phyloP scores from a whole-genome alignment of 2,113 vertebrate species.

The Erythrocercus mccallii region DNA sequence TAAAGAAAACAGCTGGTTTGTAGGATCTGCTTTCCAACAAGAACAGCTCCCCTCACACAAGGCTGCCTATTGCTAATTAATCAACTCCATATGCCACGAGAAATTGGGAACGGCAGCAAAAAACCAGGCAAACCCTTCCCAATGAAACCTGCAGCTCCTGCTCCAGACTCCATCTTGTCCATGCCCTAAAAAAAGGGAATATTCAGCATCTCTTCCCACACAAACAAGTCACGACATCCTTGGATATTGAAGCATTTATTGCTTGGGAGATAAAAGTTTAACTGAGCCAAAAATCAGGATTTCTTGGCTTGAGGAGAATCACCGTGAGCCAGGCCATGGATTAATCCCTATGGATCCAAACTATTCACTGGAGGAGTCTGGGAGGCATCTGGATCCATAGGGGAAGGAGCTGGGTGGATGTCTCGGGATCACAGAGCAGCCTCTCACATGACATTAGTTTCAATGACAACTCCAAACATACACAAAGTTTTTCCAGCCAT shows the following conservation, averaged over 20 bases:
- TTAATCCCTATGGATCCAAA: not conserved
- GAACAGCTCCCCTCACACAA: not conserved
- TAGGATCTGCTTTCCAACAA: not conserved
- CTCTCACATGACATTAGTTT: constrained; percentile 10
- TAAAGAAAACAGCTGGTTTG: constrained; percentile 35
- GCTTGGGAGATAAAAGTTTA: not conserved
- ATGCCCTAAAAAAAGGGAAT: not conserved
- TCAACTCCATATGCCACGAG: not conserved
- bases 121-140: not conserved
- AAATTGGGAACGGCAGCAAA: not conserved
- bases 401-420: not conserved
- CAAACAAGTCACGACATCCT: not conserved
- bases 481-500: constrained; percentile 23
- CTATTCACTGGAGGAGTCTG: fast-evolving
- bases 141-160: not conserved
- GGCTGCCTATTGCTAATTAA: not conserved
- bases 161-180: not conserved
- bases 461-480: constrained; percentile 41
- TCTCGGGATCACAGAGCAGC: not conserved
- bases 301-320: not conserved
- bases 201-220: not conserved
- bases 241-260: not conserved
- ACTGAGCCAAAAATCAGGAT: not conserved
- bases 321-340: fast-evolving
- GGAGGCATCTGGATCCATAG: not conserved